These are phyloP conservation scores for Fregata magnificens DNA, from an alignment of 2,113 vertebrate genomes.

Conservation along the genomic window DNA sequence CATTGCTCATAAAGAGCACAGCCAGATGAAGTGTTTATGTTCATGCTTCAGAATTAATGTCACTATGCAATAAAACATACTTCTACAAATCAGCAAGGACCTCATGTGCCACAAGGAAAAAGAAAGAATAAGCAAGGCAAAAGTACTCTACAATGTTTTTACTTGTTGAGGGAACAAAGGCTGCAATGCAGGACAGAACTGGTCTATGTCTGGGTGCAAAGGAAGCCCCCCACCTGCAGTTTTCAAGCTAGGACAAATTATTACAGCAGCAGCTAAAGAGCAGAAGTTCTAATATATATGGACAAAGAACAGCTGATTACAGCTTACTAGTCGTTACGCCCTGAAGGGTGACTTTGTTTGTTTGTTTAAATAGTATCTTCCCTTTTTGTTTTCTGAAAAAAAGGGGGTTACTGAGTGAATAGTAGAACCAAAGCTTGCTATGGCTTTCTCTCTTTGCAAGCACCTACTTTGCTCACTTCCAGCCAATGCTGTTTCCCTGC, in stretches of 20 bases:
- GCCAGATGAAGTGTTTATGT: constrained; percentile 38
- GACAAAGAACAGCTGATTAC: background rate
- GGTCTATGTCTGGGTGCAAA: background rate
- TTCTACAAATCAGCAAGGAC: constrained; percentile 18
- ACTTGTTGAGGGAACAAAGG: background rate
- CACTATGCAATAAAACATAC: constrained; percentile 23
- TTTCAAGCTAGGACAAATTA: background rate
- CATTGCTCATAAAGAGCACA: background rate
- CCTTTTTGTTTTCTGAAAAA: background rate
- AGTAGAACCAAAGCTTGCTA: background rate
- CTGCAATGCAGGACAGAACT: background rate
- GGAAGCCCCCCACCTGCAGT: background rate
- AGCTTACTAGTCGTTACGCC: background rate
- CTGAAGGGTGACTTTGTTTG: background rate
- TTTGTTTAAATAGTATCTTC: background rate
- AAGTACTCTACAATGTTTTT: background rate
- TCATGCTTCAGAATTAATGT: constrained; percentile 36
- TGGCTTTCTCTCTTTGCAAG: background rate
- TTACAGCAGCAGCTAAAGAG: background rate
- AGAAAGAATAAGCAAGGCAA: background rate
- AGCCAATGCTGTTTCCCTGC: background rate
- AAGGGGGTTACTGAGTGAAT: background rate
- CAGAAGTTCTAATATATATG: background rate
- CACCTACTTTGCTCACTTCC: background rate
- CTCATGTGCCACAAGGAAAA: background rate